Evolutionary conservation across 2,888 invertebrate genomes (phyloP).

Genomic region (Mechanitis messenoides): DNA sequence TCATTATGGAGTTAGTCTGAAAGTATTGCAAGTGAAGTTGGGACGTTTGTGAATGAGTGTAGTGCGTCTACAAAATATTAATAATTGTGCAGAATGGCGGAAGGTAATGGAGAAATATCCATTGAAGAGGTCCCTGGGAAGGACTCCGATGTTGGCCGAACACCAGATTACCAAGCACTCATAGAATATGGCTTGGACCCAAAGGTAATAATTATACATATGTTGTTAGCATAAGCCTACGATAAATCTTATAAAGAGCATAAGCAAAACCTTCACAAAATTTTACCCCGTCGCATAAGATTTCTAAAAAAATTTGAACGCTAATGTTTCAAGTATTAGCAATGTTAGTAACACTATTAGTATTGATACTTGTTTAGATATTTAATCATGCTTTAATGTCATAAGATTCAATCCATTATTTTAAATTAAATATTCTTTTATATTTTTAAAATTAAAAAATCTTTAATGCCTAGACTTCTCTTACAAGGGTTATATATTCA

Average conservation of each 20-base stretch:
- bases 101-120: conserved; percentile 90
- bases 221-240: background rate
- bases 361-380: too few species aligned
- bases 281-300: conserved; percentile 1
- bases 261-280: too few species aligned
- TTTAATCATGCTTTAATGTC: too few species aligned
- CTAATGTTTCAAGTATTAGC: background rate
- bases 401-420: too few species aligned
- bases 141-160: conserved; percentile 82
- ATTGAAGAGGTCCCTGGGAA: conserved; percentile 83
- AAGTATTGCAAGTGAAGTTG: conserved; percentile 35
- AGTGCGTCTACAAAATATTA: conserved; percentile 60
- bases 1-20: conserved; percentile 35
- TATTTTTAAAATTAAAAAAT: too few species aligned
- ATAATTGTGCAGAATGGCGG: conserved; percentile 85
- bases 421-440: too few species aligned
- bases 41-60: conserved; percentile 45
- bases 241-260: too few species aligned
- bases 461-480: too few species aligned
- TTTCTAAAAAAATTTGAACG: background rate
- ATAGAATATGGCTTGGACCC: conserved; percentile 97
- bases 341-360: too few species aligned
- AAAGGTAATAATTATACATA: conserved; percentile 77
- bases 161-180: conserved; percentile 95
- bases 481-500: background rate